phyloP scores from a whole-genome alignment of 2,888 invertebrate species.

The Synanthedon myopaeformis region DNA sequence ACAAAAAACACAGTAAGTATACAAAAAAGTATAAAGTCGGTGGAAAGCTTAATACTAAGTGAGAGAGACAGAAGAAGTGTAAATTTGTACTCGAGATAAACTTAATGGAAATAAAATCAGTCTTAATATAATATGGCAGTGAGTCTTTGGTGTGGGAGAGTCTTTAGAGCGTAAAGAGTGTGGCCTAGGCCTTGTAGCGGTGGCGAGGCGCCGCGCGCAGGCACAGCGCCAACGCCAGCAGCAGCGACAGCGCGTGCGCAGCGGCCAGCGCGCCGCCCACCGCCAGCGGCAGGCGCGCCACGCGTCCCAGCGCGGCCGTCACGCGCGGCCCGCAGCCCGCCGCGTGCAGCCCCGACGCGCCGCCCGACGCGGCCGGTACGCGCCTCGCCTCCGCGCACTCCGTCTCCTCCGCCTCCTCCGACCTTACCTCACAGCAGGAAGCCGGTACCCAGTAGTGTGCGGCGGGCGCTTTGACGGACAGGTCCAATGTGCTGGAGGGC shows the following conservation, averaged over 20 bases:
- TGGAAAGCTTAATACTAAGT: no score
- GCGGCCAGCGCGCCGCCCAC: slow-evolving; percentile 38
- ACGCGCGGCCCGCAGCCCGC: slow-evolving; percentile 36
- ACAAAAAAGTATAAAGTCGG: no score
- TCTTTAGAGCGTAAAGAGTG: no score
- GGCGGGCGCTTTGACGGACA: slow-evolving; percentile 41
- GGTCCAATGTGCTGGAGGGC: slow-evolving; percentile 28
- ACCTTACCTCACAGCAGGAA: slow-evolving; percentile 31
- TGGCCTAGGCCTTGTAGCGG: slow-evolving; percentile 39
- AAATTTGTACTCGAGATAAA: slow-evolving; percentile 43
- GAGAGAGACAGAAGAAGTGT: neutral
- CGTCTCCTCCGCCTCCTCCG: slow-evolving; percentile 7
- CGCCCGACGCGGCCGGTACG: slow-evolving; percentile 26
- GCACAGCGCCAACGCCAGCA: slow-evolving; percentile 48
- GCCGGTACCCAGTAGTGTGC: slow-evolving; percentile 43
- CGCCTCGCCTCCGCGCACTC: slow-evolving; percentile 26
- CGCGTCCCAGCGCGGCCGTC: slow-evolving; percentile 28
- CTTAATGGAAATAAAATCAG: slow-evolving; percentile 31
- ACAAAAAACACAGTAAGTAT: no score
- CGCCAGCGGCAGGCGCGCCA: slow-evolving; percentile 31
- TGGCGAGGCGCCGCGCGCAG: slow-evolving; percentile 33
- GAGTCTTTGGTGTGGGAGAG: slow-evolving; percentile 2
- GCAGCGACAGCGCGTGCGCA: slow-evolving; percentile 42
- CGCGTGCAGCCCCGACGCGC: slow-evolving; percentile 23
- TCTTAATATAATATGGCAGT: slow-evolving; percentile 25